These are phyloP conservation scores for Rhynchophorus ferrugineus DNA, from an alignment of 1,140 invertebrate genomes.

Conservation along the genomic window DNA sequence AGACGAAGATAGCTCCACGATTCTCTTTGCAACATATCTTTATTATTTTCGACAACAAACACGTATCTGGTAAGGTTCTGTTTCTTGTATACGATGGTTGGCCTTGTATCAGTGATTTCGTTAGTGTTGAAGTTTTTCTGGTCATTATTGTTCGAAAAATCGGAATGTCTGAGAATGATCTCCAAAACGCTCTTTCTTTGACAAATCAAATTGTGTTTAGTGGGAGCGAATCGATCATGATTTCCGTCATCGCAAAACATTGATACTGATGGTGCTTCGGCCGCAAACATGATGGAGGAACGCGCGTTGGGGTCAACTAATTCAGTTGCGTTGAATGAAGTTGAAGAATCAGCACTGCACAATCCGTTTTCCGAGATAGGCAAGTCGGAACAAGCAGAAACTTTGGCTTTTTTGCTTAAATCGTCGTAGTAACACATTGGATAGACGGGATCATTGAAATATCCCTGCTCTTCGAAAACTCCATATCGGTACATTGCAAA, in stretches of 20 bases:
- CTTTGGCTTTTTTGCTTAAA: constrained; percentile 35
- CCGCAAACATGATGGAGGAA: constrained; percentile 50
- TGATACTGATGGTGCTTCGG: constrained; percentile 42
- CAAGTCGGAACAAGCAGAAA: constrained; percentile 47
- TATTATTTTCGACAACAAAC: constrained; percentile 48
- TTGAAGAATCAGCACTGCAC: constrained; percentile 29
- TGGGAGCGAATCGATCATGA: constrained; percentile 55
- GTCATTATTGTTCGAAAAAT: constrained; percentile 42
- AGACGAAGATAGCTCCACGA: constrained; percentile 51
- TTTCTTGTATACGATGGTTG: constrained; percentile 43
- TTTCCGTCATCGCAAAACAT: constrained; percentile 55
- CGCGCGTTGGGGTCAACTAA: constrained; percentile 43
- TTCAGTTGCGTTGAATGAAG: constrained; percentile 35
- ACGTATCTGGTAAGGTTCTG: constrained; percentile 46
- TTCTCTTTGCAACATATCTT: constrained; percentile 49
- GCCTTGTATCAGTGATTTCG: constrained; percentile 36
- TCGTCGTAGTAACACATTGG: constrained; percentile 47
- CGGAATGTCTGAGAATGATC: constrained; percentile 51
- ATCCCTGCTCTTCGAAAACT: constrained; percentile 61
- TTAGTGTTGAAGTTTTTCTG: constrained; percentile 26
- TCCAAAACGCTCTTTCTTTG: constrained; percentile 52
- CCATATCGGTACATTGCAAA: constrained; percentile 63
- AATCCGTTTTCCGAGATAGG: constrained; percentile 44
- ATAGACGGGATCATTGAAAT: constrained; percentile 50
- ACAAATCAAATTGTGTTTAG: constrained; percentile 62